These are phyloP conservation scores for Amblyraja radiata DNA, from an alignment of 2,797 vertebrate species.

Conservation along the genomic window DNA sequence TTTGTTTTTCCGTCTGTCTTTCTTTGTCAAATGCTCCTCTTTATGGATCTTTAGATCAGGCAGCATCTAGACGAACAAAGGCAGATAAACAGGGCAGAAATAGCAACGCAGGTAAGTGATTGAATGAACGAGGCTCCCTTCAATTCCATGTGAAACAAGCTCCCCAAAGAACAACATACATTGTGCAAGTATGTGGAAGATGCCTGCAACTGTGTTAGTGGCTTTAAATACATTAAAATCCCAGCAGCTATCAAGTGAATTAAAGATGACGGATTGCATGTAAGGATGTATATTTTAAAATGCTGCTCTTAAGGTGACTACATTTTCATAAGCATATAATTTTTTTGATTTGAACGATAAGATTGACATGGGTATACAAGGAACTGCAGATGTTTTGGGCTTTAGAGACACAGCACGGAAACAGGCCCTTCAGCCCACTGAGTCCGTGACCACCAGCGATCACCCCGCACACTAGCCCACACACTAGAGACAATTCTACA, in stretches of 20 bases:
- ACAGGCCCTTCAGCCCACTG: no score
- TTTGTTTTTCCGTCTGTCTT: conserved; percentile 24
- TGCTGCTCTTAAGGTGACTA: background rate
- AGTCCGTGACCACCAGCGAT: no score
- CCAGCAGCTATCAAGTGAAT: background rate
- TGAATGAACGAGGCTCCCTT: background rate
- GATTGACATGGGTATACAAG: no score
- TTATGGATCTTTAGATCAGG: conserved; percentile 57
- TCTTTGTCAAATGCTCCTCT: conserved; percentile 17
- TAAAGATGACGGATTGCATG: background rate
- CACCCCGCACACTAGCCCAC: no score
- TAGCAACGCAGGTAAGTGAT: conserved; percentile 65
- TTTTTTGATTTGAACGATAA: background rate
- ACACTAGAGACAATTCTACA: no score
- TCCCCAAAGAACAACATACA: background rate
- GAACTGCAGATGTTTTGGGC: no score
- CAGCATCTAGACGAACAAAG: conserved; percentile 65
- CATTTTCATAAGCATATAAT: background rate
- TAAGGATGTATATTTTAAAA: background rate
- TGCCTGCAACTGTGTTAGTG: background rate
- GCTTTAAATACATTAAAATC: background rate
- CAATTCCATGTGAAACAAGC: background rate
- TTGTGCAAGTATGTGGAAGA: background rate
- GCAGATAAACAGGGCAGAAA: conserved; percentile 54
- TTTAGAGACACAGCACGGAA: no score